phyloP scores from a whole-genome alignment of 2,797 vertebrate species.

The Thamnophis elegans region DNA sequence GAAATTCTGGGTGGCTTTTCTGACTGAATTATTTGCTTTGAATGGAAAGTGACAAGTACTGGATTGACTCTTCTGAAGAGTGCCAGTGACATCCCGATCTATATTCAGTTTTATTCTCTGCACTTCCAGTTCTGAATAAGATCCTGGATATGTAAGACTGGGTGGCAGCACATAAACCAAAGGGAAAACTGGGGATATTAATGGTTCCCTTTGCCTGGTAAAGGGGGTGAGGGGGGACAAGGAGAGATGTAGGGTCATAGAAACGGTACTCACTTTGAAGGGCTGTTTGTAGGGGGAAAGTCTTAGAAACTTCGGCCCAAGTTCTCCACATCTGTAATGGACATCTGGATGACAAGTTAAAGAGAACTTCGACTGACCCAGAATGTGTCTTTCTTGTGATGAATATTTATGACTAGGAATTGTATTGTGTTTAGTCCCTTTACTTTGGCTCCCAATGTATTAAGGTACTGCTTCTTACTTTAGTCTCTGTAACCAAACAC shows the following conservation, averaged over 20 bases:
- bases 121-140: neutral
- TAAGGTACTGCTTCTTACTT: neutral
- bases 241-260: neutral
- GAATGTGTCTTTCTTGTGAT: neutral
- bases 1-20: neutral
- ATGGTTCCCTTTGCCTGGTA: neutral
- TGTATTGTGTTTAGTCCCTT: neutral
- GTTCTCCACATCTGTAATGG: neutral
- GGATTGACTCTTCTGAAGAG: neutral
- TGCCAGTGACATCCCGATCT: neutral
- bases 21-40: neutral
- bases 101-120: neutral
- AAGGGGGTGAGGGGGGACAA: neutral
- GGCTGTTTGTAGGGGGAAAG: neutral
- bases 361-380: neutral
- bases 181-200: neutral
- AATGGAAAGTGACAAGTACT: neutral
- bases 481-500: neutral
- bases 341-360: neutral
- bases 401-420: neutral
- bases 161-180: neutral
- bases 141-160: neutral
- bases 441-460: neutral
- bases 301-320: neutral
- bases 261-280: neutral